A percentile compares a stretch with the other conserved stretches of the same genome.
phyloP scores from a whole-genome alignment of 2,888 invertebrate genomes.

The Seladonia tumulorum region DNA sequence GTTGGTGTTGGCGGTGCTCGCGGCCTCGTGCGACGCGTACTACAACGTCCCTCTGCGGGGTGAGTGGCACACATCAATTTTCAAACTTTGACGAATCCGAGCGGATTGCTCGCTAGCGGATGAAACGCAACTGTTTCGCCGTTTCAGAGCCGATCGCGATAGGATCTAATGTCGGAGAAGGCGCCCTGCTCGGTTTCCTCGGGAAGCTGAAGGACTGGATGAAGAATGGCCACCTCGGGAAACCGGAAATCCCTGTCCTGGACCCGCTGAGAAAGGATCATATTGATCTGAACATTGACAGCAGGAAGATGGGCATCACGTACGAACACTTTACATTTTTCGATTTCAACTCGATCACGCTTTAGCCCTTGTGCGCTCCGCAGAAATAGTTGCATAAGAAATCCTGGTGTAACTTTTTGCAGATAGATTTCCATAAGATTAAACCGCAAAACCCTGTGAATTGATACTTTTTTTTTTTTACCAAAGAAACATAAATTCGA shows the following conservation, averaged over 20 bases:
- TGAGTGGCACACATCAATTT: slow-evolving; percentile 5
- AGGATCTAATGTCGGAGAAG: too few relatives aligned
- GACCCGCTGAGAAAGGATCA: slow-evolving; percentile 68
- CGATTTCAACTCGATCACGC: background rate
- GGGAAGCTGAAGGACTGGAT: slow-evolving; percentile 59
- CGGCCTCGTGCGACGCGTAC: slow-evolving; percentile 5
- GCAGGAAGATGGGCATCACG: slow-evolving; percentile 31
- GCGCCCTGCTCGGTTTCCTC: slow-evolving; percentile 44
- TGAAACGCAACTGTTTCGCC: background rate
- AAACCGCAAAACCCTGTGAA: too few relatives aligned
- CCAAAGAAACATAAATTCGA: too few relatives aligned
- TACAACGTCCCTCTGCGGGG: background rate
- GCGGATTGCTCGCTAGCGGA: background rate
- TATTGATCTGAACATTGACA: slow-evolving; percentile 26
- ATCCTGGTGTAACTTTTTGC: too few relatives aligned
- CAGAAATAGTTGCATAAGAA: too few relatives aligned
- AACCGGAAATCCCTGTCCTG: slow-evolving; percentile 70
- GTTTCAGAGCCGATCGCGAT: background rate
- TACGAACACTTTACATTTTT: slow-evolving; percentile 31
- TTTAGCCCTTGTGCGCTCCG: background rate
- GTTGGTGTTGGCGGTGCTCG: background rate
- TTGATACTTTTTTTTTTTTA: too few relatives aligned
- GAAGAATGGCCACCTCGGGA: slow-evolving; percentile 62
- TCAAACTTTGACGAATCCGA: too few relatives aligned
- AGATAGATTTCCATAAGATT: too few relatives aligned